Evolutionary conservation across 2,113 vertebrate genomes (phyloP).

Genomic region (Haemorhous mexicanus): DNA sequence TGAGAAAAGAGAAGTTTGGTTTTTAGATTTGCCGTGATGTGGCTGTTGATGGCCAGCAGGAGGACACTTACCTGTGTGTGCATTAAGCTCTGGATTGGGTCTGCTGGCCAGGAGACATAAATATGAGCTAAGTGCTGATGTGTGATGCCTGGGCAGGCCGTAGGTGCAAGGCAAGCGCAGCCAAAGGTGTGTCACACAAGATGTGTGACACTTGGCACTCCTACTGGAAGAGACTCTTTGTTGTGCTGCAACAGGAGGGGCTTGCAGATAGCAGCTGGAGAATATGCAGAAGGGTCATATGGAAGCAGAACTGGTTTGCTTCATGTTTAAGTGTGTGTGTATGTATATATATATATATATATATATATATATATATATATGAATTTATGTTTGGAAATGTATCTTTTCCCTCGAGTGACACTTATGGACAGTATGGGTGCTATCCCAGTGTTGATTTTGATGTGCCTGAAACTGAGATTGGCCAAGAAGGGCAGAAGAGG

Average conservation of each 20-base stretch:
- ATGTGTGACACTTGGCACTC: not conserved
- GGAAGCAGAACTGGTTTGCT: not conserved
- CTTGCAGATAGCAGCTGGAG: not conserved
- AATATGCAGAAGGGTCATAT: not conserved
- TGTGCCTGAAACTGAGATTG: not conserved
- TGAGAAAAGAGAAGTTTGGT: not conserved
- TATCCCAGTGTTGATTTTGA: not conserved
- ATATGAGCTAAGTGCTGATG: not conserved
- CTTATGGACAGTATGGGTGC: not conserved
- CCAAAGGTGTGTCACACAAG: not conserved
- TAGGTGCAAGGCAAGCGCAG: not conserved
- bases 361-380: not conserved
- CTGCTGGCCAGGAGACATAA: not conserved
- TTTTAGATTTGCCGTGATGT: not conserved
- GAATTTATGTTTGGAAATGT: not conserved
- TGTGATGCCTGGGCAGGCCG: accelerated
- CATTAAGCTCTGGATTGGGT: not conserved
- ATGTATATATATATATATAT: not conserved
- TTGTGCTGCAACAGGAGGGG: not conserved
- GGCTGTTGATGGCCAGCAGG: not conserved
- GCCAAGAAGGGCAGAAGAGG: not conserved
- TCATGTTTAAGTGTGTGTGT: not conserved
- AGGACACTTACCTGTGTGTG: not conserved
- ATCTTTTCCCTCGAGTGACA: not conserved
- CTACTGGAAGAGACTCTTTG: not conserved